Evolutionary conservation across 2,113 vertebrate species (phyloP).

Genomic region (Cranoglanis bouderius): DNA sequence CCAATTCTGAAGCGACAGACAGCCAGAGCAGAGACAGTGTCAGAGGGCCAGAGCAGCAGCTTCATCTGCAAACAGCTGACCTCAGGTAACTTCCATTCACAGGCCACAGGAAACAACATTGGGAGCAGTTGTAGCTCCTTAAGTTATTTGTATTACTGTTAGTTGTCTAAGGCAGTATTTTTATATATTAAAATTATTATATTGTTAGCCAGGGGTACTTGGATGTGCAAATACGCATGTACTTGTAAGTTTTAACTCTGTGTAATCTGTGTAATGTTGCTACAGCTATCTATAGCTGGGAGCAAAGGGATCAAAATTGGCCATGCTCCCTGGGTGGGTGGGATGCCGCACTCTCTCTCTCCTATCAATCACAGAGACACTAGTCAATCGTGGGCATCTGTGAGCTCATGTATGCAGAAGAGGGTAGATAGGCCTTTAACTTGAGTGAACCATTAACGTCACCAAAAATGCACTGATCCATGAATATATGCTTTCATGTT

Average conservation of each 20-base stretch:
- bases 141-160: not conserved
- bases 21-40: not conserved
- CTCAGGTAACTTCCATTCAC: slow-evolving; percentile 42
- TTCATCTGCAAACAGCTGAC: slow-evolving; percentile 14
- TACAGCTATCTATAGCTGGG: not conserved
- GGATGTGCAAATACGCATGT: not conserved
- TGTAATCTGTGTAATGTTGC: not conserved
- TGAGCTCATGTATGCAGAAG: no score
- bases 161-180: no score
- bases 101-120: not conserved
- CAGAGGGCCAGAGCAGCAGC: not conserved
- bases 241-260: not conserved
- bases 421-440: no score
- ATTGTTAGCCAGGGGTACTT: not conserved
- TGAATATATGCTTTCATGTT: not conserved
- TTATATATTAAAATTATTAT: no score
- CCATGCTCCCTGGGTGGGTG: no score
- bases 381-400: no score
- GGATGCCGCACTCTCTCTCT: no score
- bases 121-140: not conserved
- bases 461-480: no score
- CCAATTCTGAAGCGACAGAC: not conserved
- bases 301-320: not conserved
- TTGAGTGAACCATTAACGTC: no score
- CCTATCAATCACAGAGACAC: no score